Base-by-base conservation (phyloP, 1,140 invertebrate species). In the Zophobas atratus region DNA sequence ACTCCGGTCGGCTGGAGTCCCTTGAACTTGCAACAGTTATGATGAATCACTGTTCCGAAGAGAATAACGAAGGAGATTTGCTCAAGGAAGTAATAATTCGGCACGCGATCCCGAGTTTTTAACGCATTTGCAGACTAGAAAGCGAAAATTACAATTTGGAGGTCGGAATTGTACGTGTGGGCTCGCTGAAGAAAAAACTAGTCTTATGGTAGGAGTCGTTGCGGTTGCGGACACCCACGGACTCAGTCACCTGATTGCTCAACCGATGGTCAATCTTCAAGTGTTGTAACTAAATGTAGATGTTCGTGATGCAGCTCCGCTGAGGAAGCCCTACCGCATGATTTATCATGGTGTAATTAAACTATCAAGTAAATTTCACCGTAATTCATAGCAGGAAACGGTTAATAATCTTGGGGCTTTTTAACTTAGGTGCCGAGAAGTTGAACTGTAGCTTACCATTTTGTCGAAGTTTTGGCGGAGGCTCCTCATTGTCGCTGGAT, bases 351-450 rank as follows among this genome's bases (percentile, higher is more conserved):
- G n/a, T 67, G 60, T 67, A 67, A 67, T 67, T 67, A 67, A 67
- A 67, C 60, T 67, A 67, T 67, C 39, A 67, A 67, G 60, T 1
- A 43, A 67, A 67, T 67, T 67, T 67, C 60, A 67, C n/a, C 56
- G 56, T 60, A 60, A 60, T 60, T 60, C 56, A 60, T 36, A 38
- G 60, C 60, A 67, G 60, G 60, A 67, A 67, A 67, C 60, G n/a
- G 38, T 67, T 43, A 67, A 67, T 67, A 67, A 67, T 67, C 38
- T 67, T 39, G 8, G 20, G 33, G 60, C 60, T 67, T 67, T 67
- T 67, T 39, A 67, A 67, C 33, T 67, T 67, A 46, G 43, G 6
- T 46, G 43, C 6, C 43, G 43, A 46, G 43, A 38, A 35, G 56
- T 36, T 35, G 20, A 20, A 20, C 20, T 20, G 20, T 20, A 33